phyloP scores from a whole-genome alignment of 2,888 invertebrate genomes.

The Latrodectus elegans region DNA sequence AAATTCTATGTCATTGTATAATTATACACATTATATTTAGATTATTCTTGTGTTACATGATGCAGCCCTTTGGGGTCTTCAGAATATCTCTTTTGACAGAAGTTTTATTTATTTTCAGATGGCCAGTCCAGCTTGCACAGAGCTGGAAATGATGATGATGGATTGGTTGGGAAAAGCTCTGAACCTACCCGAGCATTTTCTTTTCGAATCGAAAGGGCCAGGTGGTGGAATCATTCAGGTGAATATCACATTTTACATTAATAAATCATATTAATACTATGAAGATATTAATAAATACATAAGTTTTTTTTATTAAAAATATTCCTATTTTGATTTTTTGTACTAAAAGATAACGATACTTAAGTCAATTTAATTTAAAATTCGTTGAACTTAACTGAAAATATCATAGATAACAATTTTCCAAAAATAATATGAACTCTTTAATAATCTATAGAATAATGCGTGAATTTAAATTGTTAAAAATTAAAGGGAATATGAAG shows the following conservation, averaged over 20 bases:
- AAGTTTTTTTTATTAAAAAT: neutral
- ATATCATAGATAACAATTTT: no score
- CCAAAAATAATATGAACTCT: no score
- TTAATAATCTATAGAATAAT: no score
- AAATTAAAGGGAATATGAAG: no score
- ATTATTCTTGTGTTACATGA: neutral
- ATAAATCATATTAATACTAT: neutral
- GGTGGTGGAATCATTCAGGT: slow-evolving; percentile 78
- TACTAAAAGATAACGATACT: no score
- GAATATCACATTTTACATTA: neutral
- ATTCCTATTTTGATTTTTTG: no score
- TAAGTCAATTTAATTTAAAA: no score
- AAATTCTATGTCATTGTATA: no score
- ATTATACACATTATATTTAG: neutral
- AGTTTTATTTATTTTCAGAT: slow-evolving; percentile 79
- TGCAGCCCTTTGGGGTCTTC: no score
- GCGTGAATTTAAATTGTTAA: no score
- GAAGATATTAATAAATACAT: neutral
- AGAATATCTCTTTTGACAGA: no score
- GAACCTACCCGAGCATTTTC: slow-evolving; percentile 87
- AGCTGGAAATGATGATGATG: slow-evolving; percentile 94
- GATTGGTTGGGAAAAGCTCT: slow-evolving; percentile 97
- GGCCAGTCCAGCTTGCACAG: slow-evolving; percentile 95
- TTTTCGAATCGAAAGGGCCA: slow-evolving; percentile 77
- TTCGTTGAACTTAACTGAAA: no score